phyloP scores from a whole-genome alignment of 2,888 invertebrate species.

The Dendrolimus pini region DNA sequence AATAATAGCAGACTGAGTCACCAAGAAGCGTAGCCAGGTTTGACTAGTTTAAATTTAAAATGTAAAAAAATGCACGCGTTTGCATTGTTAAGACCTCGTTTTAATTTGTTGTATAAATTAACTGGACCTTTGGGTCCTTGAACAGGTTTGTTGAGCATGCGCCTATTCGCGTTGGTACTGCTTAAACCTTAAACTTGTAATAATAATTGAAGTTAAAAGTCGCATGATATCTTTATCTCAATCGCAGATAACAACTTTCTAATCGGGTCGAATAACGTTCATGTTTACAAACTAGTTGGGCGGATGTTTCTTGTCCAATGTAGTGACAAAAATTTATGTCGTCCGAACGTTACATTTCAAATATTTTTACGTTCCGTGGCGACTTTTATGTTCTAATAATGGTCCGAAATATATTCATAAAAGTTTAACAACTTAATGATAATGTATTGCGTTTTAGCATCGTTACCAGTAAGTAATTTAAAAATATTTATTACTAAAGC shows the following conservation, averaged over 20 bases:
- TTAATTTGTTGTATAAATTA: too few relatives aligned
- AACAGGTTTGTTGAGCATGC: neutral
- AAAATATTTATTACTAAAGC: too few relatives aligned
- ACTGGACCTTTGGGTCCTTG: too few relatives aligned
- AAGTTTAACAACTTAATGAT: too few relatives aligned
- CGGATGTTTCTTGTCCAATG: conserved; percentile 43
- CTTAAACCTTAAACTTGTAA: conserved; percentile 1
- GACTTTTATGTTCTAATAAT: neutral
- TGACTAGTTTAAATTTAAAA: too few relatives aligned
- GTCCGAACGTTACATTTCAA: conserved; percentile 31
- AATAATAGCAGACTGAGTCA: too few relatives aligned
- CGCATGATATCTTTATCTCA: conserved; percentile 53
- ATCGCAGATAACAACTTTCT: conserved; percentile 60
- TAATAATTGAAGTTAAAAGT: conserved; percentile 35
- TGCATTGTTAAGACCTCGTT: neutral
- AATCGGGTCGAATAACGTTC: conserved; percentile 65
- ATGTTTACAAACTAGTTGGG: conserved; percentile 55
- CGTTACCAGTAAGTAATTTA: too few relatives aligned
- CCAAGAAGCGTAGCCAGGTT: too few relatives aligned
- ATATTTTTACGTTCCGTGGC: neutral
- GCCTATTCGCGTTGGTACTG: neutral
- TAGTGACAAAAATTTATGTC: conserved; percentile 25
- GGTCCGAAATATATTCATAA: conserved; percentile 5
- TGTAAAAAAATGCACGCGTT: neutral
- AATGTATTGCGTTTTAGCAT: too few relatives aligned